phyloP scores from a whole-genome alignment of 2,797 vertebrate genomes.

The Lagorchestes hirsutus region DNA sequence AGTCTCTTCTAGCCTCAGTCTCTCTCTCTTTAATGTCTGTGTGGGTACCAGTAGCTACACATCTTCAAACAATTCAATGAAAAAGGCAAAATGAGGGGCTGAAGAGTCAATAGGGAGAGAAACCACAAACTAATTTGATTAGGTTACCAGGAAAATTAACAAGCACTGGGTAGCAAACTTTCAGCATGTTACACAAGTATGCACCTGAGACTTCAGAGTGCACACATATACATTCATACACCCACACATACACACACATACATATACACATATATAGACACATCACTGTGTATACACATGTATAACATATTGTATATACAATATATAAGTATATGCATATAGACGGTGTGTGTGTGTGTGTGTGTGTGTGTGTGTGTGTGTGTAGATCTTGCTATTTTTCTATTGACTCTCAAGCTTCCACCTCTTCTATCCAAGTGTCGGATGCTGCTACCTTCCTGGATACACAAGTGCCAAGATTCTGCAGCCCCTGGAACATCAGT shows the following conservation, averaged over 20 bases:
- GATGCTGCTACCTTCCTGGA: neutral
- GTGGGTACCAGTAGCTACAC: neutral
- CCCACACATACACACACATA: neutral
- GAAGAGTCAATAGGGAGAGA: neutral
- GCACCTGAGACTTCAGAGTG: neutral
- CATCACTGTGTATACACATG: neutral
- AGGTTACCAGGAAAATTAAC: neutral
- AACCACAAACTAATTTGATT: neutral
- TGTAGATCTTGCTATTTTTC: neutral
- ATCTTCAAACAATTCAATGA: constrained; percentile 4
- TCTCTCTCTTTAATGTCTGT: neutral
- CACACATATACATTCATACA: neutral
- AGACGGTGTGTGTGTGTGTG: too few relatives aligned
- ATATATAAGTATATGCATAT: neutral
- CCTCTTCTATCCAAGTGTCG: neutral
- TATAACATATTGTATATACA: too few relatives aligned
- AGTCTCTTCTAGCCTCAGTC: neutral
- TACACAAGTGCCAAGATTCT: neutral
- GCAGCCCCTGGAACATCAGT: neutral
- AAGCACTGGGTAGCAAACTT: neutral
- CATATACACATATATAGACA: too few relatives aligned
- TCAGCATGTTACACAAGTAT: neutral
- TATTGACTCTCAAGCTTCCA: neutral
- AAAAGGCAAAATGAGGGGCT: constrained; percentile 10
- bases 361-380: neutral